Evolutionary conservation across 2,888 invertebrate genomes (phyloP), one percentile per base, ranked within the genome.

Genomic region (Trissoscelio sp.): DNA sequence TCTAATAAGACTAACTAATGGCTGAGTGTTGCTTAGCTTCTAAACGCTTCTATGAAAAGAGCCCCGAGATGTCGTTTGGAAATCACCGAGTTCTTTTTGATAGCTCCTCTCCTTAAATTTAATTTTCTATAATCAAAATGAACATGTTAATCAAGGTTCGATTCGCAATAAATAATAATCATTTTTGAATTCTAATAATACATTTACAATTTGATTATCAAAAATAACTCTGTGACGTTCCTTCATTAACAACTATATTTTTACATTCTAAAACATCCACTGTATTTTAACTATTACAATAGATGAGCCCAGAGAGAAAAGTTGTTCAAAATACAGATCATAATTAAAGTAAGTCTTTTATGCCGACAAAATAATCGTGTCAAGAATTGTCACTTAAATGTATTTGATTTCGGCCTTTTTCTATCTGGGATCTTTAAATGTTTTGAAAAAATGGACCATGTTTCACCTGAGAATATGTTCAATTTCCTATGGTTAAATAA

Each of bases 1-100:
- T 44, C 75, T 83, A 84, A 44, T 84, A 77, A 80, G 73, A 72
- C 83, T 85, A 83, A 74, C 75, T 84, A 84, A 79, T 31, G 37
- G 79, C 80, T 83, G 83, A 81, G 75, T 77, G 78, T 75, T 81
- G 55, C 60, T 83, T 81, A 67, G 67, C 69, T 83, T 74, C 69
- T 78, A 64, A 24, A 74, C 70, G 74, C 74, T 72, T 78, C 70
- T 78, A 70, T 62, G 78, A 79, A 79, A 75, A 78, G 74, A 83
- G 75, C 81, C 81, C 81, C 81, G 81, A 81, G 81, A 81, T 81
- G n/a, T 64, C 11, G 4, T 58, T 28, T 7, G 34, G 18, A 57
- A 46, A 34, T 22, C 22, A 31, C 37, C 34, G 22, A 53, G 7
- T 55, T 34, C 1, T 57, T 64, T 72, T 39, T 28, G 34, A 55